Percentiles rank a stretch among this genome's conserved stretches.
These are phyloP conservation scores for Volucella bombylans DNA, from an alignment of 2,888 invertebrate genomes.

Conservation along the genomic window DNA sequence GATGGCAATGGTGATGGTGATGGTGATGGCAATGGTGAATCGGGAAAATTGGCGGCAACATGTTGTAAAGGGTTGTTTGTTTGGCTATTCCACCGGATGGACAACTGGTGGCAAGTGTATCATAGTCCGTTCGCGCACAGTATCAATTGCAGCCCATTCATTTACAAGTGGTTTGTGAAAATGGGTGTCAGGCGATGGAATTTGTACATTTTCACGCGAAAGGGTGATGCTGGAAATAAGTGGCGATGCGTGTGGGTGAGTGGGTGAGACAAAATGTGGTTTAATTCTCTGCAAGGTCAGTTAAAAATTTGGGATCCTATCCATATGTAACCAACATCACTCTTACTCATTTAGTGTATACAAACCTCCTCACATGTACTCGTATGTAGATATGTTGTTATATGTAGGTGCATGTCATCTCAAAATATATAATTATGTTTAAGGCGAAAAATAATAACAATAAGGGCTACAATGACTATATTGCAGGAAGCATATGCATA, in stretches of 20 bases:
- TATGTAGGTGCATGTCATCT: constrained; percentile 23
- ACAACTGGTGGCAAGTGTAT: constrained; percentile 72
- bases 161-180: constrained; percentile 4
- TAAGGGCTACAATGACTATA: constrained; percentile 50
- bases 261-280: constrained; percentile 41
- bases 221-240: constrained; percentile 21
- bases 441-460: constrained; percentile 33
- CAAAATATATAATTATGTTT: constrained; percentile 33
- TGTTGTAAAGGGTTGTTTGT: constrained; percentile 62
- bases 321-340: constrained; percentile 2
- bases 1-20: no score
- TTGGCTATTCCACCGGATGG: constrained; percentile 64
- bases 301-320: constrained; percentile 10
- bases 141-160: constrained; percentile 68
- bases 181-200: constrained; percentile 3
- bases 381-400: no score
- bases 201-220: constrained; percentile 49
- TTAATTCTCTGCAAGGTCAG: constrained; percentile 66
- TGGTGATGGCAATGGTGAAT: constrained; percentile 27
- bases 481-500: constrained; percentile 16
- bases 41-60: constrained; percentile 40
- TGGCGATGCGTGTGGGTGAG: neutral
- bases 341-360: no score
- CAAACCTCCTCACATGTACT: no score
- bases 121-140: constrained; percentile 44